These are phyloP conservation scores for Azorinus chamasolen DNA, from an alignment of 2,888 invertebrate species.

Conservation along the genomic window DNA sequence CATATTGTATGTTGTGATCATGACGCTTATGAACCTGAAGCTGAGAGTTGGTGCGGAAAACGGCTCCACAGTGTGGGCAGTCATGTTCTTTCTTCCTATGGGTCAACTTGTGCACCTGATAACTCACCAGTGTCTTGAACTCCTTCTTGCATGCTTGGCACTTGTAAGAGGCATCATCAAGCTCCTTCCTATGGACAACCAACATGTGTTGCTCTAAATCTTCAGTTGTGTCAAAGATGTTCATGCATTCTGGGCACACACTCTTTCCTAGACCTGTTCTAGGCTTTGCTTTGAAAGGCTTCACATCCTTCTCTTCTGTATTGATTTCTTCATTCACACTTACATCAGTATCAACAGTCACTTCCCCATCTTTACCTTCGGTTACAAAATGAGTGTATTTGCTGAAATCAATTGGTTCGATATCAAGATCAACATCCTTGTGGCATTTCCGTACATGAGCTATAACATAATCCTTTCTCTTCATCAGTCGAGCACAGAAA, in stretches of 20 bases:
- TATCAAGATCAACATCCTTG: conserved; percentile 40
- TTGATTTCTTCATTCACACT: conserved; percentile 7
- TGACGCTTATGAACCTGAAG: conserved; percentile 47
- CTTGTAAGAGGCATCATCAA: conserved; percentile 45
- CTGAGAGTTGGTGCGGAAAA: conserved; percentile 42
- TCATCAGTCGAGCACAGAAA: conserved; percentile 55
- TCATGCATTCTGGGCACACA: conserved; percentile 51
- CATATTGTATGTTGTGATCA: conserved; percentile 55
- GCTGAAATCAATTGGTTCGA: conserved; percentile 48
- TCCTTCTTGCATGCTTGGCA: conserved; percentile 50
- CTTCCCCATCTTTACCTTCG: conserved; percentile 1
- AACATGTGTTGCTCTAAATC: conserved; percentile 50
- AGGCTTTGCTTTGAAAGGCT: not conserved
- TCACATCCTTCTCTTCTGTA: conserved; percentile 10
- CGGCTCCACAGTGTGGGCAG: conserved; percentile 49
- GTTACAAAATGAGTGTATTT: conserved; percentile 40
- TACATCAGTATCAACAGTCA: not conserved
- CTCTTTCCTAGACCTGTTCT: conserved; percentile 44
- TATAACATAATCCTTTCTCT: conserved; percentile 51
- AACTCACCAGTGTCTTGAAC: conserved; percentile 53
- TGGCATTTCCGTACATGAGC: conserved; percentile 50
- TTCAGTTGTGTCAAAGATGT: conserved; percentile 39
- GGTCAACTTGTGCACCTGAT: conserved; percentile 55
- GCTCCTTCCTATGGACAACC: conserved; percentile 35
- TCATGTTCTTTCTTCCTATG: conserved; percentile 52